Percentiles rank a stretch among this genome's conserved stretches.
phyloP scores from a whole-genome alignment of 1,140 invertebrate species.

The Trichonephila clavata region DNA sequence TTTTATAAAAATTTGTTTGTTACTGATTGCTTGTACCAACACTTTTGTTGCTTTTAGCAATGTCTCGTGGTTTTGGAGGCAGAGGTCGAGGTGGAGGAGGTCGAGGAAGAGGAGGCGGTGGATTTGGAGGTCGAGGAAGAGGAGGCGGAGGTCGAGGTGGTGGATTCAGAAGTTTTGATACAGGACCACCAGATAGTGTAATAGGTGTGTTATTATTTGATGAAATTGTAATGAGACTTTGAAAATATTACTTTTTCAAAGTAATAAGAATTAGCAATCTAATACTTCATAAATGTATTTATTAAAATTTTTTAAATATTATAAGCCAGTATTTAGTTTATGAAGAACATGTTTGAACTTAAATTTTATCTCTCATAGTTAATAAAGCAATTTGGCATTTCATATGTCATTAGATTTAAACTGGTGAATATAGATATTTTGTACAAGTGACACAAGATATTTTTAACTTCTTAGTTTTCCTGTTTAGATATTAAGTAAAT shows the following conservation, averaged over 20 bases:
- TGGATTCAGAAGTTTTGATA: conserved; percentile 60
- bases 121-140: conserved; percentile 80
- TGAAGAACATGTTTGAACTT: too few species aligned
- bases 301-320: too few species aligned
- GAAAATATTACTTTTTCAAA: background rate
- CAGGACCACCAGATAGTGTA: conserved; percentile 86
- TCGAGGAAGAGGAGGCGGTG: conserved; percentile 81
- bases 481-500: too few species aligned
- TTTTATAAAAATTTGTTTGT: background rate
- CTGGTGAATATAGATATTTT: background rate
- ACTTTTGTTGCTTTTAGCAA: background rate
- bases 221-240: background rate
- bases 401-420: too few species aligned
- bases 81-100: conserved; percentile 81
- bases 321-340: too few species aligned
- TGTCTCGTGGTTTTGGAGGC: conserved; percentile 65
- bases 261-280: background rate
- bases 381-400: too few species aligned
- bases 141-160: conserved; percentile 79
- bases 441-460: too few species aligned
- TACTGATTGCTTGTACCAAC: too few species aligned
- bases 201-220: conserved; percentile 78
- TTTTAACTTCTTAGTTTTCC: too few species aligned
- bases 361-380: too few species aligned
- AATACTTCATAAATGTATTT: too few species aligned